Base-by-base conservation (phyloP, 2,113 vertebrate species). In the Anser brachyrhynchus region DNA sequence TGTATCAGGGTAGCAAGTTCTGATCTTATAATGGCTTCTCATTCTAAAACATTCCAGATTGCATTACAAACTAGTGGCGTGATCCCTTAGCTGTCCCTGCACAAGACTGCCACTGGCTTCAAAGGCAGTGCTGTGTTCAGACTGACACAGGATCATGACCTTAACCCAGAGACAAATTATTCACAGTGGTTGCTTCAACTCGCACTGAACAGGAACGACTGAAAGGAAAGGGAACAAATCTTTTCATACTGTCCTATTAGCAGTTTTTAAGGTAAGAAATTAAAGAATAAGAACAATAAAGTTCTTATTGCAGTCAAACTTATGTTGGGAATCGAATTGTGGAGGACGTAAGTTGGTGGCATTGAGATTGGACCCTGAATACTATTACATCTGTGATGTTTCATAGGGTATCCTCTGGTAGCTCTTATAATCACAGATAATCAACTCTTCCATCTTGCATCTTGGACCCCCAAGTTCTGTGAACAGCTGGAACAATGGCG, bases 141-240 rank as follows among this genome's bases (percentile, higher is more conserved):
- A 37, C 33, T 92, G 90, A 93, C 88, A 84, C 3, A 7, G 52
- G 83, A 88, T 83, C 86, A 5, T 1, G 72, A 93, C 93, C 94
- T 92, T 77, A 65, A 94, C 86, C 77, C 65, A 74, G 58, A 77
- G 67, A 61, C 88, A 93, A 90, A 89, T 94, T 86, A 80, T 59
- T 90, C 64, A 54, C 57, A 72, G 15, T 41, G 21, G 55, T 74
- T 39, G 21, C 22, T 90, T 81, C 43, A 77, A 29, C 61, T 90
- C 6, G 1, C 46, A 26, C 41, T 74, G 65, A 95, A 57, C 49
- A 78, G 35, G 37, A 91, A 21, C 49, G 65, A 37, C 76, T n/a
- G 86, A 82, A 84, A 70, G n/a, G 67, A 77, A 90, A 57, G 21
- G 39, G 44, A 88, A 41, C 4, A 37, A 64, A 82, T 29, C 69